Evolutionary conservation across 2,888 invertebrate species (phyloP).

Genomic region (Drosophila subsilvestris): DNA sequence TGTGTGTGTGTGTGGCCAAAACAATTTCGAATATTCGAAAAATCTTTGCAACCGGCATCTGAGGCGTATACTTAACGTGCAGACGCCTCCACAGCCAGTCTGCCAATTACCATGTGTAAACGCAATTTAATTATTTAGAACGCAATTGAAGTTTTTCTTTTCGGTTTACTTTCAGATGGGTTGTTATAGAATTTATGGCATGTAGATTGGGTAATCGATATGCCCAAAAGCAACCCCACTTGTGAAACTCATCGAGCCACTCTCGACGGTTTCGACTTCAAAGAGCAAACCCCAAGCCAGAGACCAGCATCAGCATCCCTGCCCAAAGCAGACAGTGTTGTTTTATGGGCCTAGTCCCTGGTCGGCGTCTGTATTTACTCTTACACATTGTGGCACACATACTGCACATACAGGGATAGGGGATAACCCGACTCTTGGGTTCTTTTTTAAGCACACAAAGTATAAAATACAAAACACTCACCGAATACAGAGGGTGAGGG

Average conservation of each 20-base stretch:
- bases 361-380: conserved; percentile 62
- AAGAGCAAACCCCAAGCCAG: conserved; percentile 23
- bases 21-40: conserved; percentile 11
- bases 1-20: neutral
- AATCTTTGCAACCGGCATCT: conserved; percentile 8
- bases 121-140: conserved; percentile 66
- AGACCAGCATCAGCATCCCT: conserved; percentile 1
- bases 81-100: no score
- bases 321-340: neutral
- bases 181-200: conserved; percentile 15
- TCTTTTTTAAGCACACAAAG: conserved; percentile 36
- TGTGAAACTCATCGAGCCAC: conserved; percentile 28
- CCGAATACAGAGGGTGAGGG: neutral
- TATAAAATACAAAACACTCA: conserved; percentile 47
- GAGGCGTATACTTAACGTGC: conserved; percentile 13
- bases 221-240: conserved; percentile 2
- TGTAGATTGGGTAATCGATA: conserved; percentile 32
- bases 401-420: conserved; percentile 3
- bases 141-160: conserved; percentile 55
- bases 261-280: conserved; percentile 41
- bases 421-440: conserved; percentile 17
- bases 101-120: conserved; percentile 60
- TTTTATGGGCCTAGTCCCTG: conserved; percentile 44
- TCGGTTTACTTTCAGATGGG: conserved; percentile 24
- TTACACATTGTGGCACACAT: conserved; percentile 56